Conservation (phyloP, 2,888 invertebrate genomes). For the Tenthredo notha region DNA sequence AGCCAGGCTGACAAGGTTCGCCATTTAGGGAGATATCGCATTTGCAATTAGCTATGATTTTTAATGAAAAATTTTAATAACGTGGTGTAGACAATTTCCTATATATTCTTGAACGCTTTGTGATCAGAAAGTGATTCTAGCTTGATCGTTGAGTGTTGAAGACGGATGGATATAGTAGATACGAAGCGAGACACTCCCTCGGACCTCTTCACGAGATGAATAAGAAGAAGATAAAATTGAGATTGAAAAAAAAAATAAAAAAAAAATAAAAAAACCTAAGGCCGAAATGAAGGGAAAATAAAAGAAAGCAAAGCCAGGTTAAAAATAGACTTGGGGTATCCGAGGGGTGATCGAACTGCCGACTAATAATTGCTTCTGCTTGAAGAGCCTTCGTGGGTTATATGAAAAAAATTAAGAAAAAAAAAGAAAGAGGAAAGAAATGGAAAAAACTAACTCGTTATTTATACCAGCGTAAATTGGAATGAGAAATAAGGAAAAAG, state of each 20-base stretch:
- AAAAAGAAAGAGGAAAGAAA: neutral
- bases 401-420: neutral
- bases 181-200: neutral
- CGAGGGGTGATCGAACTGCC: conserved; percentile 49
- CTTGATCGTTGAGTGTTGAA: neutral
- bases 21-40: conserved; percentile 34
- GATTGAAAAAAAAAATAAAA: no score
- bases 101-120: conserved; percentile 2
- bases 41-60: conserved; percentile 33
- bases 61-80: neutral
- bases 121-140: neutral
- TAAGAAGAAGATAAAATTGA: neutral
- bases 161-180: neutral
- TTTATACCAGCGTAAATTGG: conserved; percentile 57
- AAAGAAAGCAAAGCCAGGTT: neutral
- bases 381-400: conserved; percentile 1
- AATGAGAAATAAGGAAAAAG: conserved; percentile 24
- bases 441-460: conserved; percentile 63
- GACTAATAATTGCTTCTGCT: conserved; percentile 45
- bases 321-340: conserved; percentile 23
- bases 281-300: neutral
- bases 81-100: neutral
- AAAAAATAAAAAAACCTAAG: neutral
- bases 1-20: neutral
- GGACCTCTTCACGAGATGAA: neutral